Evolutionary conservation across 2,113 vertebrate species (phyloP).

Genomic region (Lampris incognitus): DNA sequence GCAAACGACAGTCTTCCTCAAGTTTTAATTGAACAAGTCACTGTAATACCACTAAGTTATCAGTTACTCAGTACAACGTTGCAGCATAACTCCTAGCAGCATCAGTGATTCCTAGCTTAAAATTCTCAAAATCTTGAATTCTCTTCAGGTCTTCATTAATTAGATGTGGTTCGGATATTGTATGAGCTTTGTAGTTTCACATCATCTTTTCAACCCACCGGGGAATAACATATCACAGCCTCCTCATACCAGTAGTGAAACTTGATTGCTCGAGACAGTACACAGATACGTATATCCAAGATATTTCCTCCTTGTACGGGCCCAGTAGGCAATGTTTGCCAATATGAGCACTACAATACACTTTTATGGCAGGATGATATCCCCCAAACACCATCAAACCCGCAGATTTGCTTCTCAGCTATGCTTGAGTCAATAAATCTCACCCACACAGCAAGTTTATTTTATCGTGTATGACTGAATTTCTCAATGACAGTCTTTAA

Average conservation of each 20-base stretch:
- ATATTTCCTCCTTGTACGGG: conserved; percentile 13
- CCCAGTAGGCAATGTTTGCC: background rate
- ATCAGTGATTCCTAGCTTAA: no score
- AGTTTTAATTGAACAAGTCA: no score
- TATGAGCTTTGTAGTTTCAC: background rate
- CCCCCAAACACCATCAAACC: background rate
- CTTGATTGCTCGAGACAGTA: background rate
- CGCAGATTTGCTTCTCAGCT: background rate
- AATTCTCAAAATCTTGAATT: background rate
- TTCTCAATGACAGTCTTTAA: no score
- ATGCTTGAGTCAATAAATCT: background rate
- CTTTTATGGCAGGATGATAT: background rate
- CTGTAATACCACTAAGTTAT: no score
- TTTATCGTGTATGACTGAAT: background rate
- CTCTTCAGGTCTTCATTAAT: background rate
- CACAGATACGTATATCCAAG: background rate
- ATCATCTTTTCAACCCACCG: background rate
- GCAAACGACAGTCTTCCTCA: no score
- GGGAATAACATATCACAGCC: background rate
- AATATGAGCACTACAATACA: conserved; percentile 6
- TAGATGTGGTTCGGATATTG: background rate
- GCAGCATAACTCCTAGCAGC: no score
- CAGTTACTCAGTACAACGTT: no score
- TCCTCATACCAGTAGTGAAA: conserved; percentile 2
- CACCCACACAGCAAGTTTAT: background rate